phyloP scores from a whole-genome alignment of 2,888 invertebrate genomes.

The Myopa testacea region DNA sequence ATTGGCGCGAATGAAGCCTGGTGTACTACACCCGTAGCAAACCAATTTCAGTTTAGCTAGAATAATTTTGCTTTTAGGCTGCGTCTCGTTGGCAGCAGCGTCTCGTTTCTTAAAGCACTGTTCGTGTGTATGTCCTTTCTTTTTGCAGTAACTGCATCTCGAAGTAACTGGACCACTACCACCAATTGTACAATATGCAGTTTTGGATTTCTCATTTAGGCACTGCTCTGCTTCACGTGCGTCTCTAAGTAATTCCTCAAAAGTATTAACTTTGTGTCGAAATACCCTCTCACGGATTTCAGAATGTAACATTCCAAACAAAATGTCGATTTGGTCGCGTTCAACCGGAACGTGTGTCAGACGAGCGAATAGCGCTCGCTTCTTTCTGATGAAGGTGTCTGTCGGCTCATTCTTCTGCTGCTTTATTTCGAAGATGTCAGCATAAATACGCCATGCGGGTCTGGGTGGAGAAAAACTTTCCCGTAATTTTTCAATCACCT shows the following conservation, averaged over 20 bases:
- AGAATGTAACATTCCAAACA: slow-evolving; percentile 30
- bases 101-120: slow-evolving; percentile 3
- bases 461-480: slow-evolving; percentile 28
- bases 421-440: slow-evolving; percentile 13
- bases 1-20: too few relatives aligned
- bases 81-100: not conserved
- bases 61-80: too few relatives aligned
- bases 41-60: too few relatives aligned
- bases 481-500: not conserved
- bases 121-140: slow-evolving; percentile 4
- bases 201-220: not conserved
- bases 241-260: slow-evolving; percentile 22
- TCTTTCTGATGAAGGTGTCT: slow-evolving; percentile 36
- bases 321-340: slow-evolving; percentile 30
- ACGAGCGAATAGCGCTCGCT: slow-evolving; percentile 25
- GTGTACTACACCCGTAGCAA: too few relatives aligned
- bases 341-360: slow-evolving; percentile 27
- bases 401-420: slow-evolving; percentile 39
- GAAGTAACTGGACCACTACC: not conserved
- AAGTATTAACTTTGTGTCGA: slow-evolving; percentile 22
- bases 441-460: slow-evolving; percentile 29
- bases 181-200: too few relatives aligned
- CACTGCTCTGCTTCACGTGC: slow-evolving; percentile 28
- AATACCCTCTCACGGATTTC: slow-evolving; percentile 31
- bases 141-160: not conserved